A percentile compares a stretch with the other conserved stretches of the same genome.
These are phyloP conservation scores for Pediacus dermestoides DNA, from an alignment of 2,888 invertebrate species.

Conservation along the genomic window DNA sequence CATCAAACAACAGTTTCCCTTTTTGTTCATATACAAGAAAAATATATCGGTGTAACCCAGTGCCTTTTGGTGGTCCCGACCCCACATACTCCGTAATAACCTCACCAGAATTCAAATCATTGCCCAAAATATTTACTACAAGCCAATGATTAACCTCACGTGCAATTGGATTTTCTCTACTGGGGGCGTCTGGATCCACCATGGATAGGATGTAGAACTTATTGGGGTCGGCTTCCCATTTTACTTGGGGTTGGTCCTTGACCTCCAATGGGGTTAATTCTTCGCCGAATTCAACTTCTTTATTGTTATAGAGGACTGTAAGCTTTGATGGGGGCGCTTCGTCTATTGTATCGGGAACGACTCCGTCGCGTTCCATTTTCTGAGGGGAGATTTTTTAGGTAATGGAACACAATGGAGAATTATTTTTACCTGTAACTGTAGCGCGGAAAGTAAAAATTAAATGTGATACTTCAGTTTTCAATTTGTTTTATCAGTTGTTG, in stretches of 20 bases:
- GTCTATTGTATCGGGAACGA: conserved; percentile 8
- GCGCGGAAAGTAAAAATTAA: no score
- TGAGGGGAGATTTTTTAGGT: no score
- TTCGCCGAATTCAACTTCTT: conserved; percentile 58
- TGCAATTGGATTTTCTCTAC: conserved; percentile 20
- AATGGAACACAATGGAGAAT: no score
- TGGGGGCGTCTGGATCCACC: conserved; percentile 36
- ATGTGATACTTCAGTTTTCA: no score
- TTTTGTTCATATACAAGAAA: conserved; percentile 65
- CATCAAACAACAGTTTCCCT: conserved; percentile 45
- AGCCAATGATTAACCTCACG: conserved; percentile 77
- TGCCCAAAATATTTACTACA: conserved; percentile 69
- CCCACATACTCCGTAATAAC: conserved; percentile 63
- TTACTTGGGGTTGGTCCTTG: conserved; percentile 62
- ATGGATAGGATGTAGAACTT: conserved; percentile 61
- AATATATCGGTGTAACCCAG: conserved; percentile 69
- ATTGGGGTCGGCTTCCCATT: conserved; percentile 57
- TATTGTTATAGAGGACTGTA: conserved; percentile 6
- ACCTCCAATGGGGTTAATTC: conserved; percentile 68
- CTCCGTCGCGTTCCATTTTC: not conserved
- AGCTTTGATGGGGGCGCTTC: conserved; percentile 4
- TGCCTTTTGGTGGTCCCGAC: conserved; percentile 67
- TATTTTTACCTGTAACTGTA: no score
- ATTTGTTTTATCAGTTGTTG: no score
- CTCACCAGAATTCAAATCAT: conserved; percentile 60